phyloP scores from a whole-genome alignment of 2,888 invertebrate species.

The Drosophila longiperda region DNA sequence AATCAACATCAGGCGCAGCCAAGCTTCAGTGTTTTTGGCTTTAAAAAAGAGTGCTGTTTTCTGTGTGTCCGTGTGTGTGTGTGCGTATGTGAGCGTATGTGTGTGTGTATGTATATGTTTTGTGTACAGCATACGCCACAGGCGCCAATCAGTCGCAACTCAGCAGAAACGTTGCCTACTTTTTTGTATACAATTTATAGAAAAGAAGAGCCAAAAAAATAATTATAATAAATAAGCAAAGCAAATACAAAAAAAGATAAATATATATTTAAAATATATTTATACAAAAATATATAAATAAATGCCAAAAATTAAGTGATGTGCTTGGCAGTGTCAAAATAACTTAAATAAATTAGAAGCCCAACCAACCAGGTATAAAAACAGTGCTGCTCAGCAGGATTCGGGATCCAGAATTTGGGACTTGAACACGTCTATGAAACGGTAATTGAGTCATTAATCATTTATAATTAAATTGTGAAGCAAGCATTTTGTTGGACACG shows the following conservation, averaged over 20 bases:
- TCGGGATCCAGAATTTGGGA: constrained; percentile 5
- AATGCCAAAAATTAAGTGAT: constrained; percentile 52
- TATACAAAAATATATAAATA: constrained; percentile 16
- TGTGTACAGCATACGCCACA: constrained; percentile 40
- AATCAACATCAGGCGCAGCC: constrained; percentile 45
- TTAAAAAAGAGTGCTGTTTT: constrained; percentile 17
- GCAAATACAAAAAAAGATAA: constrained; percentile 25
- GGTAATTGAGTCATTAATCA: constrained; percentile 72
- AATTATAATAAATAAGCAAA: constrained; percentile 30
- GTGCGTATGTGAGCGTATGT: constrained; percentile 19
- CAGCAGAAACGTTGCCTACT: constrained; percentile 46
- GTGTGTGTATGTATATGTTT: constrained; percentile 14
- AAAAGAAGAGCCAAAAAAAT: constrained; percentile 28
- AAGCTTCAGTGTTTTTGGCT: constrained; percentile 47
- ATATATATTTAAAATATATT: constrained; percentile 26
- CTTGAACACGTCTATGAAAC: constrained; percentile 45
- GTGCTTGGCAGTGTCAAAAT: constrained; percentile 44
- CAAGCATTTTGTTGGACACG: constrained; percentile 17
- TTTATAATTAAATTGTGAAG: constrained; percentile 51
- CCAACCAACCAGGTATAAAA: not conserved
- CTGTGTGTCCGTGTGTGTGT: constrained; percentile 14
- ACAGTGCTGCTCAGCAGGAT: constrained; percentile 7
- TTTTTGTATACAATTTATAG: constrained; percentile 38
- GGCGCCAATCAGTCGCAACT: constrained; percentile 53
- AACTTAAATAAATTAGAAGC: constrained; percentile 18